Evolutionary conservation across 2,888 invertebrate genomes (phyloP).

Genomic region (Argynnis bischoffii): DNA sequence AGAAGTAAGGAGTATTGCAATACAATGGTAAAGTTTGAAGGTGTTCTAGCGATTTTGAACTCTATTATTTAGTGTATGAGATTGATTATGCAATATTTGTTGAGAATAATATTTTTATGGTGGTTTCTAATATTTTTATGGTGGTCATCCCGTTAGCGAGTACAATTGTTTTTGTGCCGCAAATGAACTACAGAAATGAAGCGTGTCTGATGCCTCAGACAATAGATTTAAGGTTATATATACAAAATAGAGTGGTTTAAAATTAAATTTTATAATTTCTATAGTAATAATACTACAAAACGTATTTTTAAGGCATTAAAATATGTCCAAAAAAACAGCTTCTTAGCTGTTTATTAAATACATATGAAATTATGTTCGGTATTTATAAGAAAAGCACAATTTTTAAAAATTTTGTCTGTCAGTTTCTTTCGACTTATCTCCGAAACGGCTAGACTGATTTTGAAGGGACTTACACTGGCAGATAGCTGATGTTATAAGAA

Average conservation of each 20-base stretch:
- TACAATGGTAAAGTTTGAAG: neutral
- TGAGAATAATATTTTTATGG: constrained; percentile 39
- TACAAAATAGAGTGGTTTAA: neutral
- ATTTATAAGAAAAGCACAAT: no score
- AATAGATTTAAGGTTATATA: constrained; percentile 27
- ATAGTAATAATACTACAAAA: neutral
- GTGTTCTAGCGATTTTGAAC: constrained; percentile 8
- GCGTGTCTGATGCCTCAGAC: constrained; percentile 35
- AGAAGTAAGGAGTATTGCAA: constrained; percentile 32
- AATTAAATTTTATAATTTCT: neutral
- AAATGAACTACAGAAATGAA: constrained; percentile 35
- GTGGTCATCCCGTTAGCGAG: constrained; percentile 46
- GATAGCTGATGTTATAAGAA: no score
- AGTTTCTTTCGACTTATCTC: no score
- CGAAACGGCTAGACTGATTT: no score
- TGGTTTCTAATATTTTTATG: constrained; percentile 50
- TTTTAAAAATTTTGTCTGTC: no score
- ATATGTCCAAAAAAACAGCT: no score
- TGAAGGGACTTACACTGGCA: no score
- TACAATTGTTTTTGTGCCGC: constrained; percentile 43
- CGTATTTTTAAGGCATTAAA: no score
- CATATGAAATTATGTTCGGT: no score
- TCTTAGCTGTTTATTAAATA: no score
- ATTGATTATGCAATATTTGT: neutral
- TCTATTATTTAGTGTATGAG: neutral